Base-by-base conservation (phyloP, 2,113 vertebrate genomes). In the Trichomycterus rosablanca region DNA sequence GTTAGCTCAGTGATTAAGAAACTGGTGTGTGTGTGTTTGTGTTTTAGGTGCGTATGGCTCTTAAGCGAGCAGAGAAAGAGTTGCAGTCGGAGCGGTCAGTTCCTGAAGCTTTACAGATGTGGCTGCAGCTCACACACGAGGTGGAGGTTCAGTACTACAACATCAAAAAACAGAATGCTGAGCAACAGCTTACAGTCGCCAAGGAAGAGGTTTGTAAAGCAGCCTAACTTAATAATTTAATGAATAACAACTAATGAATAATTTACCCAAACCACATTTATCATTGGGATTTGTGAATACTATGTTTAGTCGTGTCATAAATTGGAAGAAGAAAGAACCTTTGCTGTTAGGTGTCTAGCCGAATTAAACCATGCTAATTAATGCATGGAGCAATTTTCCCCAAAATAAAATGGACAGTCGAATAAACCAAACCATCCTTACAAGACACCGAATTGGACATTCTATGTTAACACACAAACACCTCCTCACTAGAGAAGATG, bases 91-190 rank as follows among this genome's bases (percentile, higher is more conserved):
- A 88, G 66, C 93, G 93, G 80, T 95, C 94, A 64, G 89, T 97
- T 72, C 94, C 96, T 2, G 95, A 97, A 73, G 91, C 93, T 3
- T 86, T 99, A 45, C 96, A 99, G 75, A 97, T 94, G 79, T 99
- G 96, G 96, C 93, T 99, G 18, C 96, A 98, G 80, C 84, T 99
- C 73, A 99, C 96, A 1, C 94, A 98, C 1, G 95, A 98, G 82
- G 94, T 98, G 49, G 96, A 99, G 83, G 93, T 99, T 2, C 95
- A 98, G 0, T 98, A 99, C 84, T 98, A 99, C 82, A 98, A 97
- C 76, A 97, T 97, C 75, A 98, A 98, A 86, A 94, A 95, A n/a
- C 95, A 98, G 66, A 92, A 81, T 28, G 96, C 96, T 0, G 96
- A 98, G 86, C 87, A 91, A 70, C 96, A 98, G 23, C 80, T 99